Percentiles rank a stretch among this genome's conserved stretches.
Conservation (phyloP, 2,113 vertebrate genomes). For the Piliocolobus tephrosceles region DNA sequence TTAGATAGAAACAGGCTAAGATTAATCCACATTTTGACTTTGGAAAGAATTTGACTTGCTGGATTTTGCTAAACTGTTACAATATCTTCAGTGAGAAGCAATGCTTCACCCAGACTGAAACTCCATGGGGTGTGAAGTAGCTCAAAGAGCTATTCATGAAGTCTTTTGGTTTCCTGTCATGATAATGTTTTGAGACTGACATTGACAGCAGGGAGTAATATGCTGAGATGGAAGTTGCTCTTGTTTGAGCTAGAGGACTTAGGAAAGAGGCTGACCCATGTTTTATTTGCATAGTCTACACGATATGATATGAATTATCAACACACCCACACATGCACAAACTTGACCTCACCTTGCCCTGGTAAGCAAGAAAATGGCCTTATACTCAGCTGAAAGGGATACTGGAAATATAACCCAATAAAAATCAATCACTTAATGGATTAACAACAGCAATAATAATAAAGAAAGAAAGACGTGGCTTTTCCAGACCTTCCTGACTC, state of each 20-base stretch:
- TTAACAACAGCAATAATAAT: background rate
- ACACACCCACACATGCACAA: too few species aligned
- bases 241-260: background rate
- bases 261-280: background rate
- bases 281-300: background rate
- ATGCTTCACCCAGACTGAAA: background rate
- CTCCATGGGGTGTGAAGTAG: background rate
- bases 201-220: background rate
- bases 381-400: background rate
- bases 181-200: background rate
- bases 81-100: background rate
- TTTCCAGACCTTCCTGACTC: background rate
- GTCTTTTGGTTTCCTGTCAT: background rate
- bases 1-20: background rate
- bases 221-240: background rate
- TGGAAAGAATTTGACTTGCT: background rate
- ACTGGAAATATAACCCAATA: background rate
- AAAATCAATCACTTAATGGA: background rate
- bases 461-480: background rate
- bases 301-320: background rate
- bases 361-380: background rate
- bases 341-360: background rate
- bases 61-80: background rate
- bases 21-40: background rate
- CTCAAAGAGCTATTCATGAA: background rate